These are phyloP conservation scores for Notolepis coatsorum DNA, from an alignment of 2,797 vertebrate genomes.

Conservation along the genomic window DNA sequence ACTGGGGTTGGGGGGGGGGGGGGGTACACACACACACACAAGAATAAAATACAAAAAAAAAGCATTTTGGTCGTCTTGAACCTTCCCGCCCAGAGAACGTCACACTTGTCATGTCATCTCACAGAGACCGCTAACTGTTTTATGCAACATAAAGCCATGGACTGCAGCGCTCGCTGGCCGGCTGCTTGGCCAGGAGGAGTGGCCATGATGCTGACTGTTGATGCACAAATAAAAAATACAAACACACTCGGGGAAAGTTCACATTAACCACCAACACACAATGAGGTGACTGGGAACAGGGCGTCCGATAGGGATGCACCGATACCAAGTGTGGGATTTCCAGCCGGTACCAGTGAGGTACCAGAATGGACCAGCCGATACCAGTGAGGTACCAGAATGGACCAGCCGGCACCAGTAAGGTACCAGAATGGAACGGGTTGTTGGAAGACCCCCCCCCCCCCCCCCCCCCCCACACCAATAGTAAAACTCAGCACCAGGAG, in stretches of 20 bases:
- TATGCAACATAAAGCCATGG: slow-evolving; percentile 83
- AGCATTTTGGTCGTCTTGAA: slow-evolving; percentile 80
- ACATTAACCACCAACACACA: slow-evolving; percentile 47
- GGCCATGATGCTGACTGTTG: slow-evolving; percentile 52
- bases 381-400: too few relatives aligned
- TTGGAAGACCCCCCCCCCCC: too few relatives aligned
- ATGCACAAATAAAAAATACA: slow-evolving; percentile 40
- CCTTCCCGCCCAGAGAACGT: slow-evolving; percentile 71
- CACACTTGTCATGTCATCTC: slow-evolving; percentile 82
- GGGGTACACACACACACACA: slow-evolving; percentile 51
- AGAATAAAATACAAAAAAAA: slow-evolving; percentile 19
- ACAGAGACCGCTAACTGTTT: slow-evolving; percentile 84
- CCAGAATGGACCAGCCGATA: too few relatives aligned
- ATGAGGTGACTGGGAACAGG: slow-evolving; percentile 50
- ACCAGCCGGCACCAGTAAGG: too few relatives aligned
- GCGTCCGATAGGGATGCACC: slow-evolving; percentile 42
- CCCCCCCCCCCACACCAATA: too few relatives aligned
- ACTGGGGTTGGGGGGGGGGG: too few relatives aligned
- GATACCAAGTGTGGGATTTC: too few relatives aligned
- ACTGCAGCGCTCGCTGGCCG: slow-evolving; percentile 68
- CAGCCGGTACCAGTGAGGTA: too few relatives aligned
- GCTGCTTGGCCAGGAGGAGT: slow-evolving; percentile 36
- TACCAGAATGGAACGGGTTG: too few relatives aligned
- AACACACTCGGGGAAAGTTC: slow-evolving; percentile 38
- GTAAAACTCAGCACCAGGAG: too few relatives aligned